Conservation (phyloP, 2,113 vertebrate species). For the Thinocorus orbignyianus region DNA sequence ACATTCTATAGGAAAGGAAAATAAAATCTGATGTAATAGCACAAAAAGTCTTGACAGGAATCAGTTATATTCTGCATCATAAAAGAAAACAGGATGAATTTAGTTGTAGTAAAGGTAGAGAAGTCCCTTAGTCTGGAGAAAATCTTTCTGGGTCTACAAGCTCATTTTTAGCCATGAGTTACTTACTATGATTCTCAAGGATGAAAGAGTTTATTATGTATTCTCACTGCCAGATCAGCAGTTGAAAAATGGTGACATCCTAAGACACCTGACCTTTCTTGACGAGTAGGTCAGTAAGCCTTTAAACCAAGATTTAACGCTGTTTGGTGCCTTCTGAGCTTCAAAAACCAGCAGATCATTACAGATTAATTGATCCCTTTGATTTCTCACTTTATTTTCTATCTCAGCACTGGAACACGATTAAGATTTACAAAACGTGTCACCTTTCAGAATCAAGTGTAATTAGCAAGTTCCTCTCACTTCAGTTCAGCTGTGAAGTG, state of each 20-base stretch:
- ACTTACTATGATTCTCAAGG: background rate
- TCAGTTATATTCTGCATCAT: background rate
- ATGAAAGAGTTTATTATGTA: background rate
- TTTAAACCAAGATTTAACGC: slow-evolving; percentile 14
- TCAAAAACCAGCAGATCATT: slow-evolving; percentile 10
- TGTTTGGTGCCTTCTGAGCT: background rate
- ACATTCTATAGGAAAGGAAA: background rate
- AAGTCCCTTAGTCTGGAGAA: background rate
- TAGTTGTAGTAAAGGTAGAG: background rate
- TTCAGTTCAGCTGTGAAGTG: background rate
- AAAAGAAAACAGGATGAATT: background rate
- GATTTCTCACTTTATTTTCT: slow-evolving; percentile 1
- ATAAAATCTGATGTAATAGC: background rate
- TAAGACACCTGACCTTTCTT: slow-evolving; percentile 17
- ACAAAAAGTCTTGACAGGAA: background rate
- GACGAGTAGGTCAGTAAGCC: background rate
- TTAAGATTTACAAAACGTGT: background rate
- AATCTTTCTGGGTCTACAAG: background rate
- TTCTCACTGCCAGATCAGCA: background rate
- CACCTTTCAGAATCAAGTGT: slow-evolving; percentile 1
- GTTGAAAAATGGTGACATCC: background rate
- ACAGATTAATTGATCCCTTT: slow-evolving; percentile 2
- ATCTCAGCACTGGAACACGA: background rate
- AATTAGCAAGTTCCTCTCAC: background rate
- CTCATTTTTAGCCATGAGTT: background rate